Evolutionary conservation across 2,113 vertebrate species (phyloP), one percentile per base, ranked within the genome.

Genomic region (Muntiacus muntjak): DNA sequence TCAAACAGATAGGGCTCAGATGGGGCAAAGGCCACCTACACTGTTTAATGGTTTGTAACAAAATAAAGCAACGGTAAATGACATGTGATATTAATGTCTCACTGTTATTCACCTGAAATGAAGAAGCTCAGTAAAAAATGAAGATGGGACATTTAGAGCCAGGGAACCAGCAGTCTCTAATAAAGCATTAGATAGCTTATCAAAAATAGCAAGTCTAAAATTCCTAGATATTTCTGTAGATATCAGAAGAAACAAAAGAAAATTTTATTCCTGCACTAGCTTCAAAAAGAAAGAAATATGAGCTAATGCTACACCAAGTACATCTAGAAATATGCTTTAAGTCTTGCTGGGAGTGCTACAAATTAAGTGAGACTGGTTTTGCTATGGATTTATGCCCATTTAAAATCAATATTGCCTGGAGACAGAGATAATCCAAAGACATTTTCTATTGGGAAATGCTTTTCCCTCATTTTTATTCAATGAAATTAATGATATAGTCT

Each of bases 341-440:
- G 45, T 36, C 58, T 88, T 50, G 33, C 33, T 28, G 89, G 7
- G 54, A 93, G n/a, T n/a, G 43, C 67, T 76, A 93, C 64, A 93
- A 96, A 93, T 89, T 57, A 95, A 91, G 74, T 50, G 40, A 78
- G 90, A 88, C 52, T 84, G n/a, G 57, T 92, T 97, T 62, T 90
- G 11, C 30, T 64, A 30, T 62, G 50, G 52, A 91, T 91, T 82
- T 88, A 47, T 28, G 50, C 12, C 83, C 71, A 8, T 82, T 96
- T 89, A 94, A 94, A 96, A 97, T 96, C 89, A 78, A 92, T 45
- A 71, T 28, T 60, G 19, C 47, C 33, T 91, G 28, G 33, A 87
- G 96, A 87, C 11, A 45, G 15, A 64, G 47, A 55, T 79, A 98
- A 85, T n/a, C 74, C 85, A 91, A 64, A 96, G 78, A 79, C 5